Evolutionary conservation across 2,888 invertebrate genomes (phyloP).

Genomic region (Amphipyra tragopoginis): DNA sequence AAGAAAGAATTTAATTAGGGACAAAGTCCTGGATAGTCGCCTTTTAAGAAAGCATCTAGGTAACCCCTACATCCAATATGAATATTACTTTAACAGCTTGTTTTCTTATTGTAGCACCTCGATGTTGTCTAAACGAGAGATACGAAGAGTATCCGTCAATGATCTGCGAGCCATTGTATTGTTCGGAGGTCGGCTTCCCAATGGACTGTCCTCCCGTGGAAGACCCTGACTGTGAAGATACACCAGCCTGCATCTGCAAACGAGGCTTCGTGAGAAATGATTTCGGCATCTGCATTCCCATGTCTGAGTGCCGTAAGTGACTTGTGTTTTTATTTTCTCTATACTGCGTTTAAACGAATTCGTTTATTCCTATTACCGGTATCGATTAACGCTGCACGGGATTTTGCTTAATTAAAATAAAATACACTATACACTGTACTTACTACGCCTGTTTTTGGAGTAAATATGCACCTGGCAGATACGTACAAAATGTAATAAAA

Average conservation of each 20-base stretch:
- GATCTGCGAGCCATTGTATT: conserved; percentile 49
- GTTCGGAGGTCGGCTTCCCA: conserved; percentile 51
- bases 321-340: background rate
- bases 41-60: no score
- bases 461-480: no score
- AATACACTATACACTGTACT: no score
- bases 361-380: no score
- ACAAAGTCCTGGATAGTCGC: no score
- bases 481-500: no score
- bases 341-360: background rate
- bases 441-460: no score
- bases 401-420: no score
- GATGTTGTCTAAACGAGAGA: conserved; percentile 54
- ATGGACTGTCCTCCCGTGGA: conserved; percentile 30
- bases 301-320: conserved; percentile 53
- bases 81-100: no score
- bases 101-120: conserved; percentile 24
- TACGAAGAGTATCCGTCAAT: conserved; percentile 48
- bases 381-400: no score
- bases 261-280: conserved; percentile 46
- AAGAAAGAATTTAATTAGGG: no score
- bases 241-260: conserved; percentile 53
- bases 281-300: conserved; percentile 49
- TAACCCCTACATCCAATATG: no score
- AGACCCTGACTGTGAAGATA: conserved; percentile 31